phyloP scores from a whole-genome alignment of 1,140 invertebrate genomes.

The Meloidogyne hapla region DNA sequence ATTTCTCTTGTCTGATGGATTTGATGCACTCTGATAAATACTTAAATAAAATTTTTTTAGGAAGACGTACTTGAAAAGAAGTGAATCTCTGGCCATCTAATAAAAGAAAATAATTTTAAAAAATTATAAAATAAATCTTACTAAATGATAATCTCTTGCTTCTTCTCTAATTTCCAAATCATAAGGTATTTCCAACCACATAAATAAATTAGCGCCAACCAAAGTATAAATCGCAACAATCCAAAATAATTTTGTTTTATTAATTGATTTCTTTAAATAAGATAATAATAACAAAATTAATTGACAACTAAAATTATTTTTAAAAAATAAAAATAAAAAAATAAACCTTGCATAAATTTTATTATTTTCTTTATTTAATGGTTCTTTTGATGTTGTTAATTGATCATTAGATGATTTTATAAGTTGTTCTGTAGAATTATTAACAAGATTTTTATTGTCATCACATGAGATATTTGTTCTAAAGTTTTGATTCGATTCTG shows the following conservation, averaged over 20 bases:
- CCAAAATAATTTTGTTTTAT: conserved; percentile 28
- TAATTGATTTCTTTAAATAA: background rate
- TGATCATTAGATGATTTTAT: no score
- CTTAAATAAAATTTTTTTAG: conserved; percentile 21
- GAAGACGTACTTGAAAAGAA: conserved; percentile 43
- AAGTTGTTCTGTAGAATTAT: no score
- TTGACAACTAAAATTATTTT: background rate
- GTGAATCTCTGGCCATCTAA: conserved; percentile 48
- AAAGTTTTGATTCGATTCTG: background rate
- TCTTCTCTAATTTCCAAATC: conserved; percentile 47
- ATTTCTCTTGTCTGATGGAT: conserved; percentile 5
- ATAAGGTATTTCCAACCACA: conserved; percentile 44
- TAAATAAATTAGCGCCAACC: conserved; percentile 35
- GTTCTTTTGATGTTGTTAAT: no score
- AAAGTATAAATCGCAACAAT: conserved; percentile 39
- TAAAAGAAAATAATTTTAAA: conserved; percentile 21
- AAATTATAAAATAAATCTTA: no score
- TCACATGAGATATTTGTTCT: background rate
- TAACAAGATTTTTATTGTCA: background rate
- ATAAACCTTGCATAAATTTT: no score
- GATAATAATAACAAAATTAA: background rate
- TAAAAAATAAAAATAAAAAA: background rate
- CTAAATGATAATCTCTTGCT: conserved; percentile 27
- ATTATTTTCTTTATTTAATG: no score
- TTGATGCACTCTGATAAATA: background rate